Base-by-base conservation (phyloP, 1,140 invertebrate species). In the Oncopodura yosiiana region DNA sequence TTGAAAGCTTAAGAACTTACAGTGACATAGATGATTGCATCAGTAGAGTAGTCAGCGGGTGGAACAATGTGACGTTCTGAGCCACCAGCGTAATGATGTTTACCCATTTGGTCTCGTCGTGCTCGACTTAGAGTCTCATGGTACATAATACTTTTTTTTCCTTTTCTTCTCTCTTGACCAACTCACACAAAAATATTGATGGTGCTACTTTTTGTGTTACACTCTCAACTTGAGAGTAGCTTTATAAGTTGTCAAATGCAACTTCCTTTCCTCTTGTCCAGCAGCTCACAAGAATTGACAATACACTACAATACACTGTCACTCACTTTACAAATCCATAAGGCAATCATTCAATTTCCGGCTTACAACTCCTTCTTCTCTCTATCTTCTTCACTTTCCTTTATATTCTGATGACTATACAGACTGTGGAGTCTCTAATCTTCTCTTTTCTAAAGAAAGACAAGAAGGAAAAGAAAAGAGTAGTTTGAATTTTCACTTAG, bases 1-100 rank as follows among this genome's bases (percentile, higher is more conserved):
- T 18, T 49, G 3, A 29, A 14, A 19, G 11, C 16, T 6, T 9
- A 48, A 50, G 45, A 29, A 54, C 64, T 66, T 58, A 68, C 66
- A 27, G 66, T 65, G 19, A 69, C 66, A 52, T 69, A 68, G 38
- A 68, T 66, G 49, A 68, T 66, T 42, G 66, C 66, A 61, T 68
- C 66, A 21, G 64, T 63, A 9, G 66, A 67, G 50, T 69, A 63
- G 56, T 63, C 62, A 48, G 49, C 50, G n/a, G 58, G 58, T 29
- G 58, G 58, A 56, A 45, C 52, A 36, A 60, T 49, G 30, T 56
- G 48, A 46, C 52, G 58, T 39, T 60, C 41, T 49, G 45, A 34
- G 18, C 16, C 32, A 29, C 16, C 18, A 32, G 49, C 49, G 45
- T 53, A 61, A 56, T 61, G 58, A 49, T 61, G 58, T 34, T 56